phyloP scores from a whole-genome alignment of 2,797 vertebrate genomes.

The Chaetophractus vellerosus region DNA sequence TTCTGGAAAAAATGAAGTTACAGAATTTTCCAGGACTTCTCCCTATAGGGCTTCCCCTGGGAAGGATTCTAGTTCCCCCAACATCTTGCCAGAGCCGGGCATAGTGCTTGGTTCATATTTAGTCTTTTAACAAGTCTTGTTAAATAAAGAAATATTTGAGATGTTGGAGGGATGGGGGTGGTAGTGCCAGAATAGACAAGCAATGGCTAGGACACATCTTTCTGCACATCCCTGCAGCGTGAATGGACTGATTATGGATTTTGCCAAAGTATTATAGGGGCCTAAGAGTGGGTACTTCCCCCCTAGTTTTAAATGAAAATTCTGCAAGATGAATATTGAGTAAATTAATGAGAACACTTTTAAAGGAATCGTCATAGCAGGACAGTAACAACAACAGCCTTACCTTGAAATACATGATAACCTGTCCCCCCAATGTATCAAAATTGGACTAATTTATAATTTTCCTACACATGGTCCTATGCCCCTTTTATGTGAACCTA shows the following conservation, averaged over 20 bases:
- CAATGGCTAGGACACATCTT: neutral
- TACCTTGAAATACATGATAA: no score
- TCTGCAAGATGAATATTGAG: neutral
- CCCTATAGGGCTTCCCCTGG: no score
- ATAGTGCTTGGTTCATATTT: fast-evolving
- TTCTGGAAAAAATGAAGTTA: neutral
- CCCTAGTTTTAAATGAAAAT: neutral
- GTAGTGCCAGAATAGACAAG: fast-evolving
- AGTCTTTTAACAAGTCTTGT: neutral
- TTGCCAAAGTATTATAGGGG: neutral
- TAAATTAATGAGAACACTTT: neutral
- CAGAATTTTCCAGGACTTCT: neutral
- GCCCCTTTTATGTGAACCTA: no score
- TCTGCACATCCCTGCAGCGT: no score
- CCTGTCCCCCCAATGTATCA: no score
- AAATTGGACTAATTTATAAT: no score
- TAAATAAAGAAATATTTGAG: neutral
- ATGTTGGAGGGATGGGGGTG: fast-evolving
- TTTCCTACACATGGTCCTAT: no score
- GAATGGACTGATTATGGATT: fast-evolving
- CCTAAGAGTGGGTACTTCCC: neutral
- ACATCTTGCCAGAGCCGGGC: fast-evolving
- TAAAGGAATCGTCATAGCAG: neutral
- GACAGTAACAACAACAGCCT: no score
- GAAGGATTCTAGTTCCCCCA: neutral